A percentile compares a stretch with the other conserved stretches of the same genome.
Evolutionary conservation across 2,888 invertebrate species (phyloP).

Genomic region (Melieria picta): DNA sequence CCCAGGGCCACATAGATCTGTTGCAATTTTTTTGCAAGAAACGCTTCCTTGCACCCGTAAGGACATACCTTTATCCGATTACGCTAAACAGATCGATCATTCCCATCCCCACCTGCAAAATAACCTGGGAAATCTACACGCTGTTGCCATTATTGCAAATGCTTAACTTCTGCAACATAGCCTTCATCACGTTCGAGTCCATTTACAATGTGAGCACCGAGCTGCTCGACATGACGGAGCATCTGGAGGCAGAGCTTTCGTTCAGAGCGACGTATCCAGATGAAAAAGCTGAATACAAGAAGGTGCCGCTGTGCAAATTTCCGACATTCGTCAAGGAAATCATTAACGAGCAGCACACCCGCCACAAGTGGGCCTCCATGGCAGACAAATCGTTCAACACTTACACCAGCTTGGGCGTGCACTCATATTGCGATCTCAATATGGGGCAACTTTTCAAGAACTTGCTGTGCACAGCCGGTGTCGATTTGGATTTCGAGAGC

Average conservation of each 20-base stretch:
- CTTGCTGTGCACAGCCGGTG: constrained; percentile 44
- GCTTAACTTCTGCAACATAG: constrained; percentile 48
- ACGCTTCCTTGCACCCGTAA: constrained; percentile 12
- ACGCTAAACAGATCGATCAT: background rate
- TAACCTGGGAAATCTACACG: constrained; percentile 55
- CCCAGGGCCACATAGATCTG: constrained; percentile 44
- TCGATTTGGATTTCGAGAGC: constrained; percentile 40
- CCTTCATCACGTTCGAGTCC: constrained; percentile 52
- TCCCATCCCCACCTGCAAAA: constrained; percentile 33
- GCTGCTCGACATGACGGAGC: constrained; percentile 34
- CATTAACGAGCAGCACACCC: constrained; percentile 50
- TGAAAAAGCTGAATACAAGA: constrained; percentile 29
- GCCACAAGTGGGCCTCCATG: constrained; percentile 44
- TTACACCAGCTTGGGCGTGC: constrained; percentile 42
- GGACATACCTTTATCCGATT: constrained; percentile 17
- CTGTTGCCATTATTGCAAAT: constrained; percentile 52
- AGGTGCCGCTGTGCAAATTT: constrained; percentile 49
- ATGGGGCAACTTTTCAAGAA: constrained; percentile 37
- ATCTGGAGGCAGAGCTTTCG: constrained; percentile 36
- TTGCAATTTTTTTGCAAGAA: constrained; percentile 38
- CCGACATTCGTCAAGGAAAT: constrained; percentile 44
- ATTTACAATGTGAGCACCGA: constrained; percentile 49
- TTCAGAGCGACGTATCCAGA: constrained; percentile 38
- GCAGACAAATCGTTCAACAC: constrained; percentile 40
- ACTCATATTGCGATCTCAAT: constrained; percentile 32